Evolutionary conservation across 2,888 invertebrate species (phyloP).

Genomic region (Drosophila dives): DNA sequence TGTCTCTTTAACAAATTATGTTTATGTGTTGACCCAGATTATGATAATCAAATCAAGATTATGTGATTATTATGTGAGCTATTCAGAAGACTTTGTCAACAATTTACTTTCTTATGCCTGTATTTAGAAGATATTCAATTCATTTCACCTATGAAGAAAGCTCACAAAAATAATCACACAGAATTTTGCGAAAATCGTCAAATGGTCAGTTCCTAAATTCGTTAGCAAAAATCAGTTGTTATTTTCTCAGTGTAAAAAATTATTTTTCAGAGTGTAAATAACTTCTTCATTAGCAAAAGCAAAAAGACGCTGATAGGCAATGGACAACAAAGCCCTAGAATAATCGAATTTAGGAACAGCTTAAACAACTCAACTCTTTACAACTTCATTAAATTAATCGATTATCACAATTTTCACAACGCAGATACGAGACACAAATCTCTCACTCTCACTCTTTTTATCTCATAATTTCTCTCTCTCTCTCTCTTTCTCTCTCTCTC

Average conservation of each 20-base stretch:
- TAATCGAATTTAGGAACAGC: not conserved
- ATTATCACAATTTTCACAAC: not conserved
- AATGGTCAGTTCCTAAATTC: no score
- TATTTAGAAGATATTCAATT: not conserved
- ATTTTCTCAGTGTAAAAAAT: no score
- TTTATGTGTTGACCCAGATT: slow-evolving; percentile 27
- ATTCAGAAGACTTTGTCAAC: not conserved
- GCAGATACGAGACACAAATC: not conserved
- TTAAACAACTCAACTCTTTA: not conserved
- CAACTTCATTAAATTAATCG: not conserved
- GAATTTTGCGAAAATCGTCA: not conserved
- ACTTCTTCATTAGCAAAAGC: not conserved
- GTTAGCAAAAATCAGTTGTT: no score
- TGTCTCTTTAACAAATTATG: slow-evolving; percentile 28
- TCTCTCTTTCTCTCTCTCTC: not conserved
- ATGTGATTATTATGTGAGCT: not conserved
- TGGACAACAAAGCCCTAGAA: not conserved
- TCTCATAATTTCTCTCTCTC: not conserved
- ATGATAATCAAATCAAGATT: slow-evolving; percentile 6
- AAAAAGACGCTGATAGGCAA: not conserved
- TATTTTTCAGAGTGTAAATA: not conserved
- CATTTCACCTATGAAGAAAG: not conserved
- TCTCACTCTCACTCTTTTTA: no score
- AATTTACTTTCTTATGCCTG: not conserved
- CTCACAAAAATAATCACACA: not conserved